A percentile compares a stretch with the other conserved stretches of the same genome.
phyloP scores from a whole-genome alignment of 2,888 invertebrate species.

The Ochropleura plecta region DNA sequence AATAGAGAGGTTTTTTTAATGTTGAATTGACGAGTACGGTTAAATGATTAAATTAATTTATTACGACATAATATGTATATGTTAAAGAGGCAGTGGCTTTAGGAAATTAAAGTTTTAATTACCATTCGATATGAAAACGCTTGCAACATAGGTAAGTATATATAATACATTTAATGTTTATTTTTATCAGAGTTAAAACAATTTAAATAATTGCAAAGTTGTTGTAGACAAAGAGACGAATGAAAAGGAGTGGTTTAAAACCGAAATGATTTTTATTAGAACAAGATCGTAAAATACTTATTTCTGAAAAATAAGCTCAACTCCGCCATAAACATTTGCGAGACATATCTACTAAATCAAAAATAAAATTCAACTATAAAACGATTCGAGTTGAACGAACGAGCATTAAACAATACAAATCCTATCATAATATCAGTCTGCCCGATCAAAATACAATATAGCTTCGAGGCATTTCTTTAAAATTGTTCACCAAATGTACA shows the following conservation, averaged over 20 bases:
- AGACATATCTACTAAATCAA: constrained; percentile 6
- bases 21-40: background rate
- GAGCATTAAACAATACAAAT: constrained; percentile 22
- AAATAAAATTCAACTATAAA: constrained; percentile 25
- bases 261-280: background rate
- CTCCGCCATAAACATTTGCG: background rate
- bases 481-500: constrained; percentile 46
- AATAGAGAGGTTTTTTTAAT: background rate
- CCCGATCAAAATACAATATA: constrained; percentile 49
- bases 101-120: background rate
- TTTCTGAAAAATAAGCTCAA: background rate
- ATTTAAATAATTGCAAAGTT: background rate
- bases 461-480: constrained; percentile 43
- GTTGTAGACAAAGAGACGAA: background rate
- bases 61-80: background rate
- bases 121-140: background rate
- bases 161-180: background rate
- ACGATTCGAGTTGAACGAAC: constrained; percentile 27
- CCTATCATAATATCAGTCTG: constrained; percentile 40
- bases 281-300: background rate
- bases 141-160: background rate
- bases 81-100: background rate
- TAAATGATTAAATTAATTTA: background rate
- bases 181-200: background rate
- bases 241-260: background rate